A percentile compares a stretch with the other conserved stretches of the same genome.
phyloP scores from a whole-genome alignment of 2,888 invertebrate species.

The Antheraea yamamai region DNA sequence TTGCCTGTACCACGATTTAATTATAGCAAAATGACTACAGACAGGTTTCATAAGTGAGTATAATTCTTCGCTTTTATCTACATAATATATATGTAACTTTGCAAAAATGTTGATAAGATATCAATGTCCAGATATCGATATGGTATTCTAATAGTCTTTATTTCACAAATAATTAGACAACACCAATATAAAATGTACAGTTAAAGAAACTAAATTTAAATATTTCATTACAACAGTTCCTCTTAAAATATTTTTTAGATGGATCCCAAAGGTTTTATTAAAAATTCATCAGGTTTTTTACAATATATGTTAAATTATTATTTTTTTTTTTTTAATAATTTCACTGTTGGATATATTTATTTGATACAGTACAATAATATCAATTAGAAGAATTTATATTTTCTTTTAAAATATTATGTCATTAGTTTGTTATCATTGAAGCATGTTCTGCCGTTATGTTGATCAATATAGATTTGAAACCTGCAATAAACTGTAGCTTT shows the following conservation, averaged over 20 bases:
- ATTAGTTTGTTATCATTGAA: not conserved
- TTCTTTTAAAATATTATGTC: not conserved
- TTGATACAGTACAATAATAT: no score
- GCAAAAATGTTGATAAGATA: slow-evolving; percentile 54
- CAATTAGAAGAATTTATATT: no score
- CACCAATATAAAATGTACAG: not conserved
- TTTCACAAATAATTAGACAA: not conserved
- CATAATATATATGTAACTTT: slow-evolving; percentile 23
- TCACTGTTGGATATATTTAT: no score
- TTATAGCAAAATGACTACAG: slow-evolving; percentile 77
- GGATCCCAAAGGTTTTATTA: no score
- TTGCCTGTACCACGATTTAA: slow-evolving; percentile 27
- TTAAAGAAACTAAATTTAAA: not conserved
- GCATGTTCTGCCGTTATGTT: no score
- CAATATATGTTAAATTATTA: no score
- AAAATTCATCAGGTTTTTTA: no score
- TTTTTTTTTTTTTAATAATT: no score
- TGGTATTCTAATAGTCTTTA: slow-evolving; percentile 14
- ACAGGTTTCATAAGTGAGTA: slow-evolving; percentile 85
- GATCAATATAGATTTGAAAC: no score
- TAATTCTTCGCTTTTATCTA: slow-evolving; percentile 30
- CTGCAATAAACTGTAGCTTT: no score
- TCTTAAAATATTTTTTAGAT: no score
- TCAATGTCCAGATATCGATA: slow-evolving; percentile 26
- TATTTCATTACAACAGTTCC: no score